Evolutionary conservation across 2,113 vertebrate species (phyloP), one percentile per base, ranked within the genome.

Genomic region (Scytalopus superciliaris): DNA sequence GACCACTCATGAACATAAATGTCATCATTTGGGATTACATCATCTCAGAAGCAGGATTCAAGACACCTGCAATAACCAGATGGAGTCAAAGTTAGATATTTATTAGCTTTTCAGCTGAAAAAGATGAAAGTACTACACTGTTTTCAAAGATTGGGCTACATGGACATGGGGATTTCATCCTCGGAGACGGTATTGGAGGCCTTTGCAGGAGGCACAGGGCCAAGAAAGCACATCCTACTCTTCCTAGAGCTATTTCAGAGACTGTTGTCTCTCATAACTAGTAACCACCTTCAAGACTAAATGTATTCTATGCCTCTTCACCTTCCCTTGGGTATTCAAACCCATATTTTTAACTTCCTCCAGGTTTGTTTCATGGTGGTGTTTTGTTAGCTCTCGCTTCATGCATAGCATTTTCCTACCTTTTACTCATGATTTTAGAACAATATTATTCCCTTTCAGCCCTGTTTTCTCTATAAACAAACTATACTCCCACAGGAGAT

Each of bases 51-150:
- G 57, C 47, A 85, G 55, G 75, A 84, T 81, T 87, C 84, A 60
- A 78, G 91, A 87, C 76, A 93, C 77, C 76, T 90, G 80, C 84
- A 84, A 72, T 44, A 92, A 64, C 30, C 84, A 77, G 69, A 72
- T 79, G 66, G 72, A 77, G 68, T 22, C 0, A 0, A 39, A 67
- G 8, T 52, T 47, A 59, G 33, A 52, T 70, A 40, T 87, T 86
- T 83, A 78, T 69, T 52, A 69, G 72, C 15, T 88, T 85, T 84
- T 86, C 25, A 66, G 63, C 42, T 55, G 25, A 47, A 92, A 90
- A 69, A 68, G 35, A 82, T 72, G 68, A 91, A 94, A 94, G 40
- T 40, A 45, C 31, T 57, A 23, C 3, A 11, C 9, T 82, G 6
- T 69, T 85, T 90, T 55, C 40, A 86, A 79, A 35, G 30, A 73